Percentiles rank a stretch among this genome's conserved stretches.
These are phyloP conservation scores for Drosophila arawakana DNA, from an alignment of 1,140 invertebrate genomes.

Conservation along the genomic window DNA sequence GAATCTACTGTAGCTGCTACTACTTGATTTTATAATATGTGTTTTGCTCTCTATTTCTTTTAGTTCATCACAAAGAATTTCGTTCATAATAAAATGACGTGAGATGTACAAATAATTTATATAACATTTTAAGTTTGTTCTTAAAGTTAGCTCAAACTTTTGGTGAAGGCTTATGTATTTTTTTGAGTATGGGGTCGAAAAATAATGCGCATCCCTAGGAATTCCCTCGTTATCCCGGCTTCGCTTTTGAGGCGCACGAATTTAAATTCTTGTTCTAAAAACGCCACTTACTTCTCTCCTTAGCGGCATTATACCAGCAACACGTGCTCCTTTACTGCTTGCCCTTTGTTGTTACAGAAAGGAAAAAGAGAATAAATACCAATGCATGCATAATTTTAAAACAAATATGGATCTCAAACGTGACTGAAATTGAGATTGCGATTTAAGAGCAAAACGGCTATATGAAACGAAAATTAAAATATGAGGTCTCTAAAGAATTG, in stretches of 20 bases:
- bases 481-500: neutral
- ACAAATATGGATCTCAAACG: conserved; percentile 79
- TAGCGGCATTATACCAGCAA: too few species aligned
- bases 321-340: conserved; percentile 7
- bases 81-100: neutral
- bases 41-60: neutral
- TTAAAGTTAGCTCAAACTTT: neutral
- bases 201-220: too few species aligned
- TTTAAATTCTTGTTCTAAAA: too few species aligned
- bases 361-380: conserved; percentile 41
- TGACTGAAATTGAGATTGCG: conserved; percentile 70
- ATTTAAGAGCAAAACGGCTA: conserved; percentile 24
- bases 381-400: conserved; percentile 65
- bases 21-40: too few species aligned
- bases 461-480: neutral
- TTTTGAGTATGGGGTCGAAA: neutral
- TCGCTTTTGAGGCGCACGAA: too few species aligned
- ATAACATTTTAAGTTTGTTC: neutral
- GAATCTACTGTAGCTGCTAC: too few species aligned
- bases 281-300: too few species aligned
- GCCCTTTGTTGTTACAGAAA: conserved; percentile 1
- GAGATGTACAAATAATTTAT: neutral
- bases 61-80: neutral
- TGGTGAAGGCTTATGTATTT: too few species aligned
- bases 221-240: too few species aligned